Evolutionary conservation across 2,888 invertebrate species (phyloP), one percentile per base, ranked within the genome.

Genomic region (Octonoba sinensis): DNA sequence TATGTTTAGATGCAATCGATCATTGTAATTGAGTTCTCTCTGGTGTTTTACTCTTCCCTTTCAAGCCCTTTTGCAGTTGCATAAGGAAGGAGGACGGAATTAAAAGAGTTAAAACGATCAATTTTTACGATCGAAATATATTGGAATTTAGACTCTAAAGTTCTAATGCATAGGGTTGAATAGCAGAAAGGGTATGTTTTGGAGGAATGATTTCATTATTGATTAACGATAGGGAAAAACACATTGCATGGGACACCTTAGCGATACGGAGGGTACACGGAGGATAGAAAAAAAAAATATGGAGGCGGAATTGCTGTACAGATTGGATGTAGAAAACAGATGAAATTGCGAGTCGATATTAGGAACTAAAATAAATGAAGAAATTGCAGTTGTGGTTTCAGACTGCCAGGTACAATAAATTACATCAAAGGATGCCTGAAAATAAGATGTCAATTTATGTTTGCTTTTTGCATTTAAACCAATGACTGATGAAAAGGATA

Each of bases 11-110:
- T 74, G 22, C 64, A 59, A 75, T 75, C 75, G 75, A 67, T 75
- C 75, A 69, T n/a, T 36, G 60, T 75, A 75, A 75, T 75, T 75
- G 75, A 75, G 75, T 67, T 75, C 60, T 75, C 57, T 67, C 60
- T 59, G 60, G 22, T 51, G 59, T 60, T 60, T 36, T 67, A 60
- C 71, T 60, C n/a, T 20, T 51, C 36, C 36, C 57, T 36, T 36
- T 36, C 36, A 36, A 36, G 8, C 36, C 36, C 36, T 36, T n/a
- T 11, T 36, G 8, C 36, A 36, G 36, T 36, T 36, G 36, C 36
- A 36, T 36, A 36, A 36, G n/a, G 20, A 54, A 20, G 54, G 54
- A 20, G 54, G n/a, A 54, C 1, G 54, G 54, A 54, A 54, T 54
- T 54, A 54, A 54, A 54, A 20, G 20, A 54, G 54, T 54, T 54